phyloP scores from a whole-genome alignment of 1,140 invertebrate species.

The Euwallacea similis region DNA sequence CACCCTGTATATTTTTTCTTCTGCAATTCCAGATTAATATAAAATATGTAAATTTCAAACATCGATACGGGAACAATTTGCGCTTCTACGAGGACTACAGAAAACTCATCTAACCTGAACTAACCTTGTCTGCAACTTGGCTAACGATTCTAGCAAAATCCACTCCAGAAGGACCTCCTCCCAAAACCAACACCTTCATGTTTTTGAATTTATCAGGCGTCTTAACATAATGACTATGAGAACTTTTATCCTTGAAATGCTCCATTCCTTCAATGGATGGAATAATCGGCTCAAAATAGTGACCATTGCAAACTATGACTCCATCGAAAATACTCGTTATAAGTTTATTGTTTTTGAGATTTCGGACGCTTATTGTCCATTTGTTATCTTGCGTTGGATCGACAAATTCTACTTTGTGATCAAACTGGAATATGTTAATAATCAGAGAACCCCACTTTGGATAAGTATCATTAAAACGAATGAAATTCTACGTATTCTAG shows the following conservation, averaged over 20 bases:
- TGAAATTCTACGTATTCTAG: too few species aligned
- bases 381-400: conserved; percentile 57
- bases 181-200: conserved; percentile 75
- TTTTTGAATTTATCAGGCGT: conserved; percentile 66
- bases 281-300: conserved; percentile 69
- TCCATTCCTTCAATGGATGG: conserved; percentile 56
- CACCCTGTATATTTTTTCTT: too few species aligned
- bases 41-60: too few species aligned
- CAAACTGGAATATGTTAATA: conserved; percentile 57
- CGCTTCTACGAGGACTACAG: background rate
- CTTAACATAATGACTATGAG: conserved; percentile 87
- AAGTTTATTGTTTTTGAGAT: conserved; percentile 50
- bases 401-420: conserved; percentile 63
- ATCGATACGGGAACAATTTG: background rate
- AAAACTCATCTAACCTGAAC: background rate
- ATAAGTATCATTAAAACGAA: too few species aligned
- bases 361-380: conserved; percentile 60
- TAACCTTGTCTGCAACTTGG: conserved; percentile 63
- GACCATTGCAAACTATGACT: conserved; percentile 82
- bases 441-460: too few species aligned
- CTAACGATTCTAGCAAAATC: conserved; percentile 81
- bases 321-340: conserved; percentile 69
- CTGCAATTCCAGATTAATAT: too few species aligned
- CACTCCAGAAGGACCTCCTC: conserved; percentile 85
- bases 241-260: conserved; percentile 52